Evolutionary conservation across 2,113 vertebrate species (phyloP), one percentile per base, ranked within the genome.

Genomic region (Seriola aureovittata): DNA sequence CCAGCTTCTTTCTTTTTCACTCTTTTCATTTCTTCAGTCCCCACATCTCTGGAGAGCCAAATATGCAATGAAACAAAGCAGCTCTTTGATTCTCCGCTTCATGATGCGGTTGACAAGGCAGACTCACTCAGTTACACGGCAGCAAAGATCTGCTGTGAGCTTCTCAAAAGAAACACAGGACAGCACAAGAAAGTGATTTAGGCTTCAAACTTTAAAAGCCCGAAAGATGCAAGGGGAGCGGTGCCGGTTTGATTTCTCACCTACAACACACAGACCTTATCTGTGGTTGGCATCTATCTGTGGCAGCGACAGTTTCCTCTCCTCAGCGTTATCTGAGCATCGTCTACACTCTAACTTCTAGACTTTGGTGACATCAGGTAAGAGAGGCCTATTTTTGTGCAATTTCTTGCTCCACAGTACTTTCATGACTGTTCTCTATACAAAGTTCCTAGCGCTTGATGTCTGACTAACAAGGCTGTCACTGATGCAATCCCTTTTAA

Each of bases 391-490:
- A 19, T 59, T 75, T 83, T 25, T 52, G n/a, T 69, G 23, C 50
- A 50, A 59, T 42, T 78, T 29, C 42, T 57, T 64, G 6, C 71
- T 71, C 21, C 32, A 34, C 23, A 62, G 48, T 58, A 25, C 46
- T 59, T 76, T 65, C 8, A 48, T 64, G 38, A 40, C 36, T 9
- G 60, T 42, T 50, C 59, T 58, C 57, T 1, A 36, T 2, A 10
- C 54, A 40, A 34, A 73, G 11, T 64, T 70, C 63, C 17, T n/a
- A 34, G 71, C 60, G 75, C 57, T 78, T 86, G 78, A 86, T 80
- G 69, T 86, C 52, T 86, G 54, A 69, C 21, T 85, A 85, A 92
- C 66, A 85, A 76, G 85, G 78, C 5, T 62, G 81, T 86, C 78
- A 54, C 64, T 46, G 57, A 78, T 4, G 19, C 57, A 73, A 29